A percentile compares a stretch with the other conserved stretches of the same genome.
These are phyloP conservation scores for Unio delphinus DNA, from an alignment of 2,888 invertebrate species.

Conservation along the genomic window DNA sequence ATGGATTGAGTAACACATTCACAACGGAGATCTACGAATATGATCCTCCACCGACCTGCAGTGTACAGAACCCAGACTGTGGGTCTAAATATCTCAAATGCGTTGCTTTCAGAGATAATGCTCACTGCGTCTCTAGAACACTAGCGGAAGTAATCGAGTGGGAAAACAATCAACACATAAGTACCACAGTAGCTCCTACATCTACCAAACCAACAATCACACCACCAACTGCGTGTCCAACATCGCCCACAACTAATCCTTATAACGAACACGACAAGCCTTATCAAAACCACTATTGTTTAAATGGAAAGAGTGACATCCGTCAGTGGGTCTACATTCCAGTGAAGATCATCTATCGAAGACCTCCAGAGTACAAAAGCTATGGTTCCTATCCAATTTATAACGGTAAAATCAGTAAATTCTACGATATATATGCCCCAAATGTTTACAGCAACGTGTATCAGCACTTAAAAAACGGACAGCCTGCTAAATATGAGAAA, in stretches of 20 bases:
- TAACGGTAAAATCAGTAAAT: conserved; percentile 34
- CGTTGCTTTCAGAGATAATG: conserved; percentile 21
- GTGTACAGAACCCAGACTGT: conserved; percentile 10
- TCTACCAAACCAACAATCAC: no score
- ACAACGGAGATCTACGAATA: conserved; percentile 41
- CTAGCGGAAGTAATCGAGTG: conserved; percentile 29
- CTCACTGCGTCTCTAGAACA: conserved; percentile 32
- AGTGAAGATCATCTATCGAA: conserved; percentile 47
- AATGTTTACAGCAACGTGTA: conserved; percentile 32
- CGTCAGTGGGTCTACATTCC: conserved; percentile 58
- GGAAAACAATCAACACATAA: conserved; percentile 15
- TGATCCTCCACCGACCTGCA: conserved; percentile 48
- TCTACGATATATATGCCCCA: conserved; percentile 54
- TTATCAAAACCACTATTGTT: no score
- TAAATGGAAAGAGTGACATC: no score
- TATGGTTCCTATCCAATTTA: conserved; percentile 50
- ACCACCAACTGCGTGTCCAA: no score
- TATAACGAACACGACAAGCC: no score
- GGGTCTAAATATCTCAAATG: no score
- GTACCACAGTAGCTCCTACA: neutral
- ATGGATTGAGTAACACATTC: conserved; percentile 43
- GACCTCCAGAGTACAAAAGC: conserved; percentile 49
- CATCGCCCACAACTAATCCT: no score
- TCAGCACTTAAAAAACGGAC: conserved; percentile 24
- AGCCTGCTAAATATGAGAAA: conserved; percentile 32